Evolutionary conservation across 2,797 vertebrate species (phyloP).

Genomic region (Siniperca obscura): DNA sequence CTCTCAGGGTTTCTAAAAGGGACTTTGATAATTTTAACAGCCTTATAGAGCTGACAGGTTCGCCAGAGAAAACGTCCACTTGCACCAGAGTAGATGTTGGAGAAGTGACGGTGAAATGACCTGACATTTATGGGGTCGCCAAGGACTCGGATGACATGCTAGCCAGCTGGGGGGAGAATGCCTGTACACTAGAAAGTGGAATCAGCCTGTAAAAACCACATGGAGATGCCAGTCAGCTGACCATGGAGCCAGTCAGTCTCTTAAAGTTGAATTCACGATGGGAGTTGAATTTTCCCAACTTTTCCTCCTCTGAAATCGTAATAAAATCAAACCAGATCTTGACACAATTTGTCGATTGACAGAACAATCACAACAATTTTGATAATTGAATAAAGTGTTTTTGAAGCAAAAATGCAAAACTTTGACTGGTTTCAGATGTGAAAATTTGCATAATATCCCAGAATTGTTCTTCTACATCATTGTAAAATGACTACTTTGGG

Average conservation of each 20-base stretch:
- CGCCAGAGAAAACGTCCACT: conserved; percentile 71
- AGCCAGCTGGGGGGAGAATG: conserved; percentile 46
- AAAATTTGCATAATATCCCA: not conserved
- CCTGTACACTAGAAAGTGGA: not conserved
- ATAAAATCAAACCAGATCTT: not conserved
- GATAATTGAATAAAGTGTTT: not conserved
- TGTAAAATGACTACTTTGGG: not conserved
- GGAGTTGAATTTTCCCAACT: not conserved
- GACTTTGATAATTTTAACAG: conserved; percentile 82
- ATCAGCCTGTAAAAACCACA: conserved; percentile 40
- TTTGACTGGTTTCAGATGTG: too few relatives aligned
- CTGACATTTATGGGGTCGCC: conserved; percentile 78
- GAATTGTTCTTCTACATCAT: not conserved
- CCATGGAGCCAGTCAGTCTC: conserved; percentile 7
- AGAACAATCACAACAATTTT: not conserved
- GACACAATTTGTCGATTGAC: not conserved
- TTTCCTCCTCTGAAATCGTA: not conserved
- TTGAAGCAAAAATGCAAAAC: not conserved
- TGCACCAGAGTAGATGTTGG: conserved; percentile 63
- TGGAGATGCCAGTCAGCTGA: conserved; percentile 48
- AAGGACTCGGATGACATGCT: conserved; percentile 59
- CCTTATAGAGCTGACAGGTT: conserved; percentile 76
- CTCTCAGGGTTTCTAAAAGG: conserved; percentile 65
- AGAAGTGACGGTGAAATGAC: conserved; percentile 74
- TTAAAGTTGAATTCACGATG: not conserved